Conservation (phyloP, 2,113 vertebrate genomes). For the Brachypteracias leptosomus region DNA sequence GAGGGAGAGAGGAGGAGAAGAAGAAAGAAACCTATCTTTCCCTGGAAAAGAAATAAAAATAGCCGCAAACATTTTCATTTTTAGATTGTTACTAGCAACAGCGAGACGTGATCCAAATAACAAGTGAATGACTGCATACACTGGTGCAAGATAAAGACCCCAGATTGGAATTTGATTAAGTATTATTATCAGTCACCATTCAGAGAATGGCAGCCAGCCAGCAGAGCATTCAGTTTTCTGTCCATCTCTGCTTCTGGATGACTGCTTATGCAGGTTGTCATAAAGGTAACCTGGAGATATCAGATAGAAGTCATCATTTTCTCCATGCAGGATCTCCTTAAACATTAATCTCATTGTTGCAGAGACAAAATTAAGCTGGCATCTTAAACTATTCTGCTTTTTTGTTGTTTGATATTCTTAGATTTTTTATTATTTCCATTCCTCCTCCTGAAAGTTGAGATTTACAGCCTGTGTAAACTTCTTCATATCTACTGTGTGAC, state of each 20-base stretch:
- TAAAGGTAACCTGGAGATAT: neutral
- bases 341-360: neutral
- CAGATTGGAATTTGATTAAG: conserved; percentile 46
- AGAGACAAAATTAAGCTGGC: neutral
- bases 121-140: conserved; percentile 21
- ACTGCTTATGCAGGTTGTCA: conserved; percentile 12
- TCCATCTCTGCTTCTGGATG: neutral
- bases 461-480: neutral
- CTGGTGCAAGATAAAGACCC: conserved; percentile 11
- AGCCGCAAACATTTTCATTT: conserved; percentile 61
- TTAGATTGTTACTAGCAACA: conserved; percentile 50
- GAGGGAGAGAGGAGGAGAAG: neutral
- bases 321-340: neutral
- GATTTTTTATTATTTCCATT: neutral
- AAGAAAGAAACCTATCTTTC: conserved; percentile 8
- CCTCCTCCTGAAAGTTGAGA: neutral
- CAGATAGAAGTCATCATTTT: neutral
- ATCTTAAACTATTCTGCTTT: neutral
- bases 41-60: conserved; percentile 68
- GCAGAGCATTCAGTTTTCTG: neutral
- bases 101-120: conserved; percentile 57
- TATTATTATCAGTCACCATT: neutral
- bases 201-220: conserved; percentile 14
- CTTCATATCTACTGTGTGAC: neutral
- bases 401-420: neutral